Conservation (phyloP, 1,140 invertebrate species). For the Saxidomus purpurata region DNA sequence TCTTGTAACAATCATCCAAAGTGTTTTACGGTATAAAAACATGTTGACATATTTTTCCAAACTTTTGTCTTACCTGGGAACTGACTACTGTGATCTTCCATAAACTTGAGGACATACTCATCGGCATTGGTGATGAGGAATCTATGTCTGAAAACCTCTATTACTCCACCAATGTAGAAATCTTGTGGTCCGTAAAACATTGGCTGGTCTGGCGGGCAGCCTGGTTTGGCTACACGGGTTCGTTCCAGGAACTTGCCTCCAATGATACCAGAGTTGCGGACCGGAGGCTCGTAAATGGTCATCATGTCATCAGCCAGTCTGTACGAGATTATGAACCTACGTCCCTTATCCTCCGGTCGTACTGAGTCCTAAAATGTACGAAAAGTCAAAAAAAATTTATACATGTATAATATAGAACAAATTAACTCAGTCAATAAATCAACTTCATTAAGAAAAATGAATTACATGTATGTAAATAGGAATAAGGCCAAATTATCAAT, state of each 20-base stretch:
- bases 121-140: slow-evolving; percentile 86
- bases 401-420: too few species aligned
- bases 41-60: too few species aligned
- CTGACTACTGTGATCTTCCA: slow-evolving; percentile 84
- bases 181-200: slow-evolving; percentile 86
- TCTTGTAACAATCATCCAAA: too few species aligned
- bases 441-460: too few species aligned
- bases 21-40: too few species aligned
- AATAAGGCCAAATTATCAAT: too few species aligned
- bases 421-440: too few species aligned
- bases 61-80: slow-evolving; percentile 83
- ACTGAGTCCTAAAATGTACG: slow-evolving; percentile 82
- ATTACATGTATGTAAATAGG: too few species aligned
- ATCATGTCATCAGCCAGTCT: slow-evolving; percentile 86
- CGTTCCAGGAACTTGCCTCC: slow-evolving; percentile 86
- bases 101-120: slow-evolving; percentile 85
- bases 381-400: too few species aligned
- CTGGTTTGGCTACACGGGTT: slow-evolving; percentile 85
- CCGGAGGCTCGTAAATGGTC: slow-evolving; percentile 86
- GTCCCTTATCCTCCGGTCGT: slow-evolving; percentile 83
- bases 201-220: slow-evolving; percentile 81
- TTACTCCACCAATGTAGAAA: slow-evolving; percentile 85
- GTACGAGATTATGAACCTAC: slow-evolving; percentile 86
- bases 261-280: slow-evolving; percentile 86
- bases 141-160: slow-evolving; percentile 85